Percentiles rank a stretch among this genome's conserved stretches.
phyloP scores from a whole-genome alignment of 2,888 invertebrate species.

The Carpatolechia fugitivella region DNA sequence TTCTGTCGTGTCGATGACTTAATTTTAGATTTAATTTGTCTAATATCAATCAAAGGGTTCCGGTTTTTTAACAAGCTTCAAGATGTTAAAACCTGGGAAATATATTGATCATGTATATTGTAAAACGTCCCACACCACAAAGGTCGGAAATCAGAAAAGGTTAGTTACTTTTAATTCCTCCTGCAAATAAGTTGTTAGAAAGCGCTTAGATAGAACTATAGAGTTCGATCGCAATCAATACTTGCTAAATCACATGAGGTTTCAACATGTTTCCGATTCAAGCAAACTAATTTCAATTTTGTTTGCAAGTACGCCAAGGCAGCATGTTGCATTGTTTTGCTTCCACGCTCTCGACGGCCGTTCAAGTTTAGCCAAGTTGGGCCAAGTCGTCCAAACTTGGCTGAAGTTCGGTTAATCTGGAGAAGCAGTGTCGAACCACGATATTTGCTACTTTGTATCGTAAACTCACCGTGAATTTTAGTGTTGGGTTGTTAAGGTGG shows the following conservation, averaged over 20 bases:
- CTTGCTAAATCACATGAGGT: background rate
- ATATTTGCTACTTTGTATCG: constrained; percentile 37
- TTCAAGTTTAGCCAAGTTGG: constrained; percentile 13
- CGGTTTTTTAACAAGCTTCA: no score
- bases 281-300: constrained; percentile 27
- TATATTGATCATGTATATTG: no score
- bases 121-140: no score
- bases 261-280: constrained; percentile 9
- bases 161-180: no score
- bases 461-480: constrained; percentile 25
- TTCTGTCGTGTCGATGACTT: no score
- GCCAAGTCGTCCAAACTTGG: constrained; percentile 37
- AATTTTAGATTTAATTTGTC: no score
- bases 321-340: constrained; percentile 38
- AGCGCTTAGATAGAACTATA: no score
- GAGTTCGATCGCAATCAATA: background rate
- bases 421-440: constrained; percentile 38
- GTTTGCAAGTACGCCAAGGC: constrained; percentile 19
- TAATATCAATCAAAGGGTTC: no score
- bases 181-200: no score
- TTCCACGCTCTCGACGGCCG: constrained; percentile 26
- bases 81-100: no score
- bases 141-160: no score
- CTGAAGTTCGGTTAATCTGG: constrained; percentile 38
- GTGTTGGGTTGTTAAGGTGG: background rate